phyloP scores from a whole-genome alignment of 2,113 vertebrate species.

The Bos taurus region DNA sequence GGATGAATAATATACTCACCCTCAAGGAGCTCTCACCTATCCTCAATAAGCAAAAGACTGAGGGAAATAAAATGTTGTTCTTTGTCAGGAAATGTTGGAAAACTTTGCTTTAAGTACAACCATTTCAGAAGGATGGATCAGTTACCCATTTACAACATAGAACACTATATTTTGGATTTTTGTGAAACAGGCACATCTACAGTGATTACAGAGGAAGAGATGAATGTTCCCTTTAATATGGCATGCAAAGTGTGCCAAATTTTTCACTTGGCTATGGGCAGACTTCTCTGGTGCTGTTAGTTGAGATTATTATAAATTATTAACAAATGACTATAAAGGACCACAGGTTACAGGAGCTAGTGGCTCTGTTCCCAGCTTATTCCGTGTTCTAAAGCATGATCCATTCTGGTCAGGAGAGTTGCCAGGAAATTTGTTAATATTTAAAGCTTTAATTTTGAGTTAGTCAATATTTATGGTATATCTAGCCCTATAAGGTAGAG shows the following conservation, averaged over 20 bases:
- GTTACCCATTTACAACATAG: neutral
- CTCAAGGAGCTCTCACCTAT: neutral
- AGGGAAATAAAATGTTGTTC: neutral
- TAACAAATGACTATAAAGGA: conserved; percentile 18
- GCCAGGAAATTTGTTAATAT: conserved; percentile 19
- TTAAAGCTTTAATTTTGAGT: conserved; percentile 31
- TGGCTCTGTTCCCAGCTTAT: neutral
- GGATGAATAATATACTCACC: neutral
- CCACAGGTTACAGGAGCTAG: neutral
- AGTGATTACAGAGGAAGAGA: neutral
- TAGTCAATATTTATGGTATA: neutral
- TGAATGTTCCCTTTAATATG: neutral
- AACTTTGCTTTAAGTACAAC: neutral
- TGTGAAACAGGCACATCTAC: neutral
- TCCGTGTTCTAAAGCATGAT: neutral
- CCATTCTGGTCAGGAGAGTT: neutral
- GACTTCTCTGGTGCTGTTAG: neutral
- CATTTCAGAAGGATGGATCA: neutral
- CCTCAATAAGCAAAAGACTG: neutral
- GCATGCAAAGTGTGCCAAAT: neutral
- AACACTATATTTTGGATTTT: neutral
- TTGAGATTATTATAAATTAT: conserved; percentile 25
- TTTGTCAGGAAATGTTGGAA: conserved; percentile 17
- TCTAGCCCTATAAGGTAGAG: neutral
- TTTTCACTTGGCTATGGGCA: neutral